A percentile compares a stretch with the other conserved stretches of the same genome.
These are phyloP conservation scores for Conchocele bisecta DNA, from an alignment of 2,888 invertebrate species.

Conservation along the genomic window DNA sequence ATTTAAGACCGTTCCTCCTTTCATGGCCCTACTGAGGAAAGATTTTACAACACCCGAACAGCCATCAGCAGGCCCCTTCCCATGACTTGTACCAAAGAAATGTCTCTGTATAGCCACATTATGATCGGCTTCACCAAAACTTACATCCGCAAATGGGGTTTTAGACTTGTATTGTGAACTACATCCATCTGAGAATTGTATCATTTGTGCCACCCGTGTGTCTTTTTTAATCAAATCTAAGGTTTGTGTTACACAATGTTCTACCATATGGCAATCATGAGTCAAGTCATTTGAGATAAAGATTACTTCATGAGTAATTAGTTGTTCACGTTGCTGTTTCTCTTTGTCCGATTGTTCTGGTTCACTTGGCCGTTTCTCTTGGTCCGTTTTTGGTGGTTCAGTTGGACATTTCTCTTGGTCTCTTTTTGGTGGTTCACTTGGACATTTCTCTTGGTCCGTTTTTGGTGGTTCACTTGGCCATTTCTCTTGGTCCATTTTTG, in stretches of 20 bases:
- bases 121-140: no score
- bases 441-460: no score
- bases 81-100: slow-evolving; percentile 14
- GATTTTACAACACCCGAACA: slow-evolving; percentile 1
- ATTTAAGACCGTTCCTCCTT: slow-evolving; percentile 14
- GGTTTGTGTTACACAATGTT: slow-evolving; percentile 10
- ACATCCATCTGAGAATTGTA: no score
- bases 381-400: no score
- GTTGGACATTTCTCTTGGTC: no score
- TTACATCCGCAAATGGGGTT: neutral
- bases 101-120: neutral
- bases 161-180: no score
- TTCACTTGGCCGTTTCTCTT: no score
- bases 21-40: slow-evolving; percentile 7
- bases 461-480: no score
- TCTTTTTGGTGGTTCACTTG: no score
- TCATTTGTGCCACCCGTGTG: neutral
- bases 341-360: no score
- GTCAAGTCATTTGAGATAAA: slow-evolving; percentile 22
- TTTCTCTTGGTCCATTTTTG: no score
- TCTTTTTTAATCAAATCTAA: slow-evolving; percentile 5
- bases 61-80: neutral
- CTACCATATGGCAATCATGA: slow-evolving; percentile 21
- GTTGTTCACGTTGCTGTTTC: neutral
- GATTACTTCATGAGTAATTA: slow-evolving; percentile 24